phyloP scores from a whole-genome alignment of 2,888 invertebrate species.

The Germaria angustata region DNA sequence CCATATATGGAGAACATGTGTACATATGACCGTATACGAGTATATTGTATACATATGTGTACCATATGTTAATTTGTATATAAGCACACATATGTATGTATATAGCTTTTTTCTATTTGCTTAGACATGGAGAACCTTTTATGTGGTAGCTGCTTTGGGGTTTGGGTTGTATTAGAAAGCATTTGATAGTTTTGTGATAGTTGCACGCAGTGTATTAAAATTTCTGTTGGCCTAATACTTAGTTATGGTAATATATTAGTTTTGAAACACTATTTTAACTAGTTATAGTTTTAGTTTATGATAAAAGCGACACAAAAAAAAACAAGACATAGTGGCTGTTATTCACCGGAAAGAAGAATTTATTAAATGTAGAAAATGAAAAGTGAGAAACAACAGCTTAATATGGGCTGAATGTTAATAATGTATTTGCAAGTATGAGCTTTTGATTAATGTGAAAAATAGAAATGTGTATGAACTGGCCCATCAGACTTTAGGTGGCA shows the following conservation, averaged over 20 bases:
- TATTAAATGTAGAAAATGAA: not conserved
- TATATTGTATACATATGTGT: not conserved
- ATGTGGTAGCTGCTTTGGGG: not conserved
- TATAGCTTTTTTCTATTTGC: not conserved
- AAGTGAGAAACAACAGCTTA: not conserved
- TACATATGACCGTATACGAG: too few relatives aligned
- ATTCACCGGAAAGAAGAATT: not conserved
- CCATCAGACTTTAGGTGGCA: too few relatives aligned
- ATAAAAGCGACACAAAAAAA: not conserved
- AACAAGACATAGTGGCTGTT: not conserved
- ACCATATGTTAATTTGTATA: not conserved
- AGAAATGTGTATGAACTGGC: too few relatives aligned
- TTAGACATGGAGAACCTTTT: not conserved
- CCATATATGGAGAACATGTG: not conserved
- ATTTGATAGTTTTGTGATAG: constrained; percentile 64
- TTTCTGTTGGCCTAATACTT: constrained; percentile 75
- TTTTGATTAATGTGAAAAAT: too few relatives aligned
- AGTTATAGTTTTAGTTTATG: constrained; percentile 71
- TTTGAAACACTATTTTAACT: constrained; percentile 77
- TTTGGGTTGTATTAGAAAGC: constrained; percentile 38
- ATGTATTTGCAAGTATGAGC: too few relatives aligned
- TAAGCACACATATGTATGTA: not conserved
- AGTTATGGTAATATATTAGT: constrained; percentile 79
- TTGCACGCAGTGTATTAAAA: constrained; percentile 29
- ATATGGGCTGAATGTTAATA: too few relatives aligned